Base-by-base conservation (phyloP, 2,113 vertebrate species). In the Lamprologus lemairii region DNA sequence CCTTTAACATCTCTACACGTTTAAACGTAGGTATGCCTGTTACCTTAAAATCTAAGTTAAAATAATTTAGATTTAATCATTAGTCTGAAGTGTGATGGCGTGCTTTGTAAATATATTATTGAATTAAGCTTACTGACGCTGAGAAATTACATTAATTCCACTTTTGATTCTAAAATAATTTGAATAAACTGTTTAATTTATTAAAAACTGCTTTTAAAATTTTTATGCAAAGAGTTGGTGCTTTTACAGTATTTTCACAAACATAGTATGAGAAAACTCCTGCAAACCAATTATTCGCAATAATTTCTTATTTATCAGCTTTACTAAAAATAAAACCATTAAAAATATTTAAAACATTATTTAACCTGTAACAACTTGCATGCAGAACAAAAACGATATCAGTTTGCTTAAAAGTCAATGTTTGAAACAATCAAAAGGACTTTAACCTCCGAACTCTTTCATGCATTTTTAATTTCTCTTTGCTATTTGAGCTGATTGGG, bases 1-100 rank as follows among this genome's bases (percentile, higher is more conserved):
- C n/a, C 10, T 26, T 55, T 2, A 37, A 26, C 35, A 37, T 57
- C 12, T 10, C 19, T 40, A 55, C 0, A 40, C 0, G 1, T 14
- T 75, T 75, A 28, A 75, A 45, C 4, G 6, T 33, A 33, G 21
- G 65, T 42, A 42, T 13, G 33, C 35, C 65, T 71, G n/a, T 13
- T 45, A 45, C 13, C 13, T 73, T 42, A 10, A 73, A 45, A 26
- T 45, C 13, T 6, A 40, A 42, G 35, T 42, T 42, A 71, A 71
- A 21, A 23, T 0, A 40, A 68, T 35, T 37, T 42, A 71, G 63
- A 21, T 40, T 71, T 71, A 16, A 3, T 42, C 0, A 71, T 71
- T 37, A 68, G 33, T 40, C 3, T 68, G 33, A 40, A 40, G 33
- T 40, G 19, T 21, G 33, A 37, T 1, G 60, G 19, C 2, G 0